phyloP scores from a whole-genome alignment of 2,797 vertebrate species.

The Lophius americanus region DNA sequence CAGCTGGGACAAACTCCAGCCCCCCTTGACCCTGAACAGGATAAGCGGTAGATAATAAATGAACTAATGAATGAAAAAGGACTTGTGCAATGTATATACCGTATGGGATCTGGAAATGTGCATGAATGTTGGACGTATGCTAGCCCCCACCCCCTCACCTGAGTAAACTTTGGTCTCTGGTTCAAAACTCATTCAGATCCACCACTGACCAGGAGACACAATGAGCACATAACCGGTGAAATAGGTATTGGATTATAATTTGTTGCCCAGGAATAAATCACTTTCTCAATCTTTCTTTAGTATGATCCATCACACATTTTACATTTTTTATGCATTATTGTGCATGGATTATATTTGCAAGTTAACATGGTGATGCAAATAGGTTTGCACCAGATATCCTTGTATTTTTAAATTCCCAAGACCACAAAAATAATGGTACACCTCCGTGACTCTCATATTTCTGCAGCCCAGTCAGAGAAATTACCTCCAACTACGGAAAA shows the following conservation, averaged over 20 bases:
- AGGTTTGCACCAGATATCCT: background rate
- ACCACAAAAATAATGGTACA: no score
- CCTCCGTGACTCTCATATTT: no score
- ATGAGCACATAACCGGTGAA: background rate
- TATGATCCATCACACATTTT: background rate
- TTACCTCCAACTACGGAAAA: background rate
- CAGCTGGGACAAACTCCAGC: no score
- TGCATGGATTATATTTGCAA: background rate
- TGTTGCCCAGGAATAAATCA: background rate
- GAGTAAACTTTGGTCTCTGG: no score
- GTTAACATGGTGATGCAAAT: background rate
- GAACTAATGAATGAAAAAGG: no score
- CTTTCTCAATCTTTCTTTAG: background rate
- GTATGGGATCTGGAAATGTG: no score
- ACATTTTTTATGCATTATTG: background rate
- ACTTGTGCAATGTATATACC: no score
- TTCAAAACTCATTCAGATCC: no score
- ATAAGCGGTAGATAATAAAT: no score
- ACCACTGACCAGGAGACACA: background rate
- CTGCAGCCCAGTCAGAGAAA: background rate
- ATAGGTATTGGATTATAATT: background rate
- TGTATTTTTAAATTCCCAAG: background rate
- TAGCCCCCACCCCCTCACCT: no score
- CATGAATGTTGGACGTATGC: no score
- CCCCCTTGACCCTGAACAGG: no score